Base-by-base conservation (phyloP, 2,888 invertebrate genomes). In the Drosophila leonis region DNA sequence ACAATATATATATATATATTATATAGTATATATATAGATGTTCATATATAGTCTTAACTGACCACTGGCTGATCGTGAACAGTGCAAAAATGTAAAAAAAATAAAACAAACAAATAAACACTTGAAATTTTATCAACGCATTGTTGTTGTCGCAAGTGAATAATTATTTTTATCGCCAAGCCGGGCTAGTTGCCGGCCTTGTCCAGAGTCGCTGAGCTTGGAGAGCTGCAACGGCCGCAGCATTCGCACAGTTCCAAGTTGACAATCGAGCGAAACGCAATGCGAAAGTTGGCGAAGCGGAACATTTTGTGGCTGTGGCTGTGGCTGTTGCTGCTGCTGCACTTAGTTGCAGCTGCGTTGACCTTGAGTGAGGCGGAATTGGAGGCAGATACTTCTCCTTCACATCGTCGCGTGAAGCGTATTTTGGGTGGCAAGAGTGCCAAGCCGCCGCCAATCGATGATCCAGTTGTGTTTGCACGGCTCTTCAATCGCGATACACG, bases 371-470 rank as follows among this genome's bases (percentile, higher is more conserved):
- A 56, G 15, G 9, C 33, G 7, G 24, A 24, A 4, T 24, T 9
- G 35, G 18, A 59, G 9, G 15, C 48, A 4, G 27, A 56, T n/a
- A n/a, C n/a, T 8, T 18, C 37, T 2, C 20, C 39, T 6, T 8
- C 80, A 2, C 89, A 77, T 56, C 52, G 18, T 56, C 90, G 93
- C 5, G 88, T 92, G 1, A 92, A 92, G 72, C 91, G 93, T 35
- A 95, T 97, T 84, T 96, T 97, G 3, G 97, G 97, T 0, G 97
- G 97, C 0, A 93, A 91, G 6, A 94, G 94, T 0, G 95, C 96
- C 0, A 94, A 95, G 35, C 92, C 95, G 4, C 96, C 97, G 0
- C 95, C 96, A 51, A 94, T 94, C 8, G 96, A 96, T 87, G 96
- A 96, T 75, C 96, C 96, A 0, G 95, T 95, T 1, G 94, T 96